phyloP scores from a whole-genome alignment of 1,140 invertebrate genomes.

The Luehdorfia chinensis region DNA sequence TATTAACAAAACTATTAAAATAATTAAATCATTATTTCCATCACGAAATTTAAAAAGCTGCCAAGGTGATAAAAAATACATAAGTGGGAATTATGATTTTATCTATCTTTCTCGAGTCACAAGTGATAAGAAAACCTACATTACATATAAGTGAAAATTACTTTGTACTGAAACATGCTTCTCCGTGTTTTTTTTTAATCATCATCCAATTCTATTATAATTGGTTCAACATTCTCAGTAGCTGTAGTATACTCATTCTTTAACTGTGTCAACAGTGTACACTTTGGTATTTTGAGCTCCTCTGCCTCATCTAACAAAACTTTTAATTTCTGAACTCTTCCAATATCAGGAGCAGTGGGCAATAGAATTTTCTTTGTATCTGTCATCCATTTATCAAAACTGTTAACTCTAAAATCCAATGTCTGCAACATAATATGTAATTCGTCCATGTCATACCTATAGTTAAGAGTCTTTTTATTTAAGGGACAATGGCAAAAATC shows the following conservation, averaged over 20 bases:
- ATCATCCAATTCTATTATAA: conserved; percentile 73
- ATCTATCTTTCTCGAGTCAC: not conserved
- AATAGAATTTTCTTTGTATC: conserved; percentile 91
- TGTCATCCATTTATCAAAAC: conserved; percentile 93
- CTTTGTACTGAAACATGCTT: conserved; percentile 33
- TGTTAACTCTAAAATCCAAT: conserved; percentile 93
- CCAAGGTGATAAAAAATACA: conserved; percentile 4
- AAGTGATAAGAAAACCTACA: conserved; percentile 6
- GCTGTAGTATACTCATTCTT: conserved; percentile 64
- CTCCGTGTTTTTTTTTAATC: conserved; percentile 40
- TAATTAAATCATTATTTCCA: not conserved
- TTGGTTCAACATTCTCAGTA: conserved; percentile 60
- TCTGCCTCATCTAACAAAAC: conserved; percentile 66
- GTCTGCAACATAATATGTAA: conserved; percentile 92
- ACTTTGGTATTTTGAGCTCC: conserved; percentile 75
- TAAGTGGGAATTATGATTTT: not conserved
- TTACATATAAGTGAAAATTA: conserved; percentile 22
- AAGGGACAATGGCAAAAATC: conserved; percentile 90
- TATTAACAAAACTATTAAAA: not conserved
- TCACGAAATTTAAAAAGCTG: conserved; percentile 19
- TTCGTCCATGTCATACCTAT: conserved; percentile 96
- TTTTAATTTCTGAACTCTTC: conserved; percentile 82
- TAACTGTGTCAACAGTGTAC: conserved; percentile 58
- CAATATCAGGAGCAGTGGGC: conserved; percentile 82
- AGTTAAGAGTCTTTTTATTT: conserved; percentile 87